A percentile compares a stretch with the other conserved stretches of the same genome.
phyloP scores from a whole-genome alignment of 2,797 vertebrate species.

The Silurus lanzhouensis region DNA sequence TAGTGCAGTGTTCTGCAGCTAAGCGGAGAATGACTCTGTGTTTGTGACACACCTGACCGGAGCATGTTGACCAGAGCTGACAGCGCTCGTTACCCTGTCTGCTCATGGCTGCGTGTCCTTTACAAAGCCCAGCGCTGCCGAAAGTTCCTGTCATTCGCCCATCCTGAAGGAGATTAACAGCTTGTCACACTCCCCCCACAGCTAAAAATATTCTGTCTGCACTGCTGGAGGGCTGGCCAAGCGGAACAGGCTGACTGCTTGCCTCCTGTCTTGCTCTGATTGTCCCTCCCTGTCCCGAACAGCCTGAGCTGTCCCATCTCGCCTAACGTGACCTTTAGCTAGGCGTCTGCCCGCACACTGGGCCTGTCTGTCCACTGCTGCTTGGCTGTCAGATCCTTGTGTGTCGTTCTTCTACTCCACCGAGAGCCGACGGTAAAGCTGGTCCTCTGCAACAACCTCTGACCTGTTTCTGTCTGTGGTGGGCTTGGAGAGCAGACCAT shows the following conservation, averaged over 20 bases:
- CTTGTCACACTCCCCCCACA: conserved; percentile 62
- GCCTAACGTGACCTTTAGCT: conserved; percentile 63
- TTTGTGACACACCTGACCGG: conserved; percentile 44
- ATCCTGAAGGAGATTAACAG: conserved; percentile 70
- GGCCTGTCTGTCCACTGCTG: conserved; percentile 56
- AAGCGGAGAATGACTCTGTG: conserved; percentile 44
- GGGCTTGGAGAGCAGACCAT: conserved; percentile 8
- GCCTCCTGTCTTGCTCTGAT: conserved; percentile 55
- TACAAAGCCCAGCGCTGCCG: conserved; percentile 59
- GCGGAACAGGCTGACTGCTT: conserved; percentile 72
- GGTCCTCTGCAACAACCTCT: conserved; percentile 30
- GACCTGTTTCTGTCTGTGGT: conserved; percentile 37
- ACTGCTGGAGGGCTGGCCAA: conserved; percentile 65
- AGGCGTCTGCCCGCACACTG: conserved; percentile 54
- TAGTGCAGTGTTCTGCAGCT: conserved; percentile 27
- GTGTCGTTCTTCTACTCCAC: conserved; percentile 38
- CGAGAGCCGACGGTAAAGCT: conserved; percentile 40
- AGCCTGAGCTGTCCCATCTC: conserved; percentile 61
- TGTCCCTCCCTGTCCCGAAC: conserved; percentile 53
- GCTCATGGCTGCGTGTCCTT: conserved; percentile 59
- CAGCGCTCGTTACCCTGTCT: conserved; percentile 52
- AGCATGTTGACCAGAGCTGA: conserved; percentile 50
- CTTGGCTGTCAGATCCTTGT: conserved; percentile 55
- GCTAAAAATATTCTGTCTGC: conserved; percentile 66
- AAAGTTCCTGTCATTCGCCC: conserved; percentile 65